Base-by-base conservation (phyloP, 2,113 vertebrate species). In the Melanostigma gelatinosum region DNA sequence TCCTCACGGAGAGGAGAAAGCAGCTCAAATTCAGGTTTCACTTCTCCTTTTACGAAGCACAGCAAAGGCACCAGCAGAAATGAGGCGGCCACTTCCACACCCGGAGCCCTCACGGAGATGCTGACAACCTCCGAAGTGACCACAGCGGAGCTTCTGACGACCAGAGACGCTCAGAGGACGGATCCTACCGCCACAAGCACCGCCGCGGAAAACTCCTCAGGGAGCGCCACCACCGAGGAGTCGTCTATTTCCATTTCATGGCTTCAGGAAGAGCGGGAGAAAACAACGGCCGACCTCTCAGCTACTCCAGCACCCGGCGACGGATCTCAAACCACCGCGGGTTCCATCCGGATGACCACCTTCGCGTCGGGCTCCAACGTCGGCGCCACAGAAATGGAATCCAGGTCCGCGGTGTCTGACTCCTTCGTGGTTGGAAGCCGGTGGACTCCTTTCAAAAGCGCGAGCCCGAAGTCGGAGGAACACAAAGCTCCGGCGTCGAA, bases 341-440 rank as follows among this genome's bases (percentile, higher is more conserved):
- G 38, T n/a, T 72, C 84, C 6, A 20, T 77, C 64, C 84, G 38
- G 32, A 76, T 86, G 63, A 86, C 87, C 36, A 86, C 88, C 16
- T n/a, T 27, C 11, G 5, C 61, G 2, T 77, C 85, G 3, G 9
- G 61, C 60, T 65, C 84, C 10, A 74, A 78, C 10, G 50, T 40
- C 4, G 58, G 64, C 0, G 61, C 71, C 11, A 93, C 87, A n/a
- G 79, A 88, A 83, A 89, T 85, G 72, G 92, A 93, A 38, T 89
- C 93, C 72, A 86, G 89, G 87, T 89, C 91, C 10, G 83, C 92
- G 8, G 89, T 92, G 42, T 88, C 92, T 0, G 91, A 93, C 20
- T 92, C 91, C 13, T 92, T 92, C 32, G 77, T 87, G 6, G 64
- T 93, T 52, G 92, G 91, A 72, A 80, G 83, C 57, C 76, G 29